Percentiles rank a stretch among this genome's conserved stretches.
phyloP scores from a whole-genome alignment of 92 coral and sea anemone genomes.

The Zoanthus gigantus region DNA sequence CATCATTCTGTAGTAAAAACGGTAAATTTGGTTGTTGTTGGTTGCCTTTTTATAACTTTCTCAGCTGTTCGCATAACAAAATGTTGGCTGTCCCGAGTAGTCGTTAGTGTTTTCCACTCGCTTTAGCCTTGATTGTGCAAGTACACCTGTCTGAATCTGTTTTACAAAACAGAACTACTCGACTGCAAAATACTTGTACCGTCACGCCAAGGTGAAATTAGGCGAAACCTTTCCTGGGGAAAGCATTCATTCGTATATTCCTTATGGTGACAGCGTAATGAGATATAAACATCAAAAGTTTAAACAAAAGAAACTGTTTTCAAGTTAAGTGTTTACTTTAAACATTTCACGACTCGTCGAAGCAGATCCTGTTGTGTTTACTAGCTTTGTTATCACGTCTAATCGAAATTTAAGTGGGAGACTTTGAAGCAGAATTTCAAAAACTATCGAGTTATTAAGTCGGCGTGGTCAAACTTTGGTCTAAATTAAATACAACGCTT shows the following conservation, averaged over 20 bases:
- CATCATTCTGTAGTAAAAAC: neutral
- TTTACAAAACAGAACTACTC: neutral
- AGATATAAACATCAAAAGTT: slow-evolving; percentile 32
- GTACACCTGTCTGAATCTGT: slow-evolving; percentile 4
- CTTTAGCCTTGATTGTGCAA: neutral
- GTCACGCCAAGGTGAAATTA: slow-evolving; percentile 47
- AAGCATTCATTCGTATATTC: slow-evolving; percentile 14
- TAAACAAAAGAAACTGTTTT: slow-evolving; percentile 49
- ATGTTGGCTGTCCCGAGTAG: too few relatives aligned
- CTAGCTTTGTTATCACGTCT: slow-evolving; percentile 43
- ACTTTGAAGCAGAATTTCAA: slow-evolving; percentile 17
- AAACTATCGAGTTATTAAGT: slow-evolving; percentile 30
- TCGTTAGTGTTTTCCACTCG: neutral
- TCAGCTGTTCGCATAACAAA: neutral
- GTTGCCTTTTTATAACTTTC: neutral
- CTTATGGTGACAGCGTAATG: slow-evolving; percentile 39
- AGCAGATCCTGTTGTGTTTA: slow-evolving; percentile 56
- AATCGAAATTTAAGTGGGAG: slow-evolving; percentile 31
- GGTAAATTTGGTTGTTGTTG: neutral
- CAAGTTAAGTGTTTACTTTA: slow-evolving; percentile 47
- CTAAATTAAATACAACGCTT: slow-evolving; percentile 35
- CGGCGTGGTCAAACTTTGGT: slow-evolving; percentile 45
- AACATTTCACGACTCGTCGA: slow-evolving; percentile 52
- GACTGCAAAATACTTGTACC: neutral
- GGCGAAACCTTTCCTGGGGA: slow-evolving; percentile 21